Base-by-base conservation (phyloP, 2,888 invertebrate species). In the Scrobipalpa atriplicella region DNA sequence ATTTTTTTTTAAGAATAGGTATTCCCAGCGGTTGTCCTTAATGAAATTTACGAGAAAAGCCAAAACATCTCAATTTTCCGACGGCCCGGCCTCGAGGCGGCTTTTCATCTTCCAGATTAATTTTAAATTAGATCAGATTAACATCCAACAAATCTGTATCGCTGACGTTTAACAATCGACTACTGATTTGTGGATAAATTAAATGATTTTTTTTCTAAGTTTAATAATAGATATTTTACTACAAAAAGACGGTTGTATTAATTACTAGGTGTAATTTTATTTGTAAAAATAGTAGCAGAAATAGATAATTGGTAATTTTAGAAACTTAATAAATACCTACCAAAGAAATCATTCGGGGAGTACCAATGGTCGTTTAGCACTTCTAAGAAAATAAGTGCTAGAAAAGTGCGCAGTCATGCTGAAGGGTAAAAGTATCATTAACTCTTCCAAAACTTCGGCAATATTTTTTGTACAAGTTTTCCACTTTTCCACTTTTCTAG, bases 61-160 rank as follows among this genome's bases (percentile, higher is more conserved):
- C 76, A 74, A 81, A 85, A 80, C 80, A 80, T 85, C 83, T 83
- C 82, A 79, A 83, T 84, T 85, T 82, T 75, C 75, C 71, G 69
- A 71, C 71, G 66, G 67, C 70, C 73, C 63, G 11, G 52, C 64
- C 72, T 73, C 67, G 74, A 73, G 77, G 71, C 67, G 69, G 74
- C 85, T 86, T 86, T 87, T 86, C 87, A 86, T 86, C 84, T 84
- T 76, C 69, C 73, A 85, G 86, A 87, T 88, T 87, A 87, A 86
- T 87, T 89, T 87, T 83, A 84, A 87, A 87, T 89, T 86, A 85
- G 83, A 87, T 88, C 84, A 86, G 82, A 88, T 87, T 86, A 85
- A 80, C 81, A 81, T 85, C 79, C 78, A 76, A 76, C 76, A 78
- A 84, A 81, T 84, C 77, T 79, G 79, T 84, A 79, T 79, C 75